Percentiles rank a stretch among this genome's conserved stretches.
Evolutionary conservation across 1,140 invertebrate species (phyloP).

Genomic region (Scaptomyza graminum): DNA sequence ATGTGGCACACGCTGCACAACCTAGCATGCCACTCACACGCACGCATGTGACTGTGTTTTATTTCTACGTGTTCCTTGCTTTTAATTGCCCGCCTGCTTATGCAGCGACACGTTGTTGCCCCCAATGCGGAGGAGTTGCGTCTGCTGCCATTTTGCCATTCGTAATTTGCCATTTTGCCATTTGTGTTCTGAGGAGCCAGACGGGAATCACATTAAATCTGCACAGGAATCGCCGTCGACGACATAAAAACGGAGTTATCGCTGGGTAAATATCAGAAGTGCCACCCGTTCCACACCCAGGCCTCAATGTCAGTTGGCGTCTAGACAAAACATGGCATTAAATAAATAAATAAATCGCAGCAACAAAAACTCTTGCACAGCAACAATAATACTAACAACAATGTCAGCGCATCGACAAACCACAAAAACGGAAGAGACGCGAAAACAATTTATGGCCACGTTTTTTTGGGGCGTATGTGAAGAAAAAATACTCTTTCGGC

Average conservation of each 20-base stretch:
- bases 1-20: conserved; percentile 38
- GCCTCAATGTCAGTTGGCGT: conserved; percentile 51
- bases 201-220: conserved; percentile 39
- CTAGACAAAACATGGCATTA: conserved; percentile 81
- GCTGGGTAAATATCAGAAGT: conserved; percentile 65
- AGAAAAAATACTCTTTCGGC: conserved; percentile 38
- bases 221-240: conserved; percentile 10
- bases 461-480: conserved; percentile 44
- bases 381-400: conserved; percentile 21
- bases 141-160: conserved; percentile 8
- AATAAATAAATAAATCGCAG: conserved; percentile 77
- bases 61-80: conserved; percentile 54
- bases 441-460: conserved; percentile 62
- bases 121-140: conserved; percentile 19
- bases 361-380: conserved; percentile 17
- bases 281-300: not conserved
- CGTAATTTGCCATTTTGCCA: conserved; percentile 26
- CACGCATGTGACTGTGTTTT: not conserved
- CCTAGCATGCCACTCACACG: not conserved
- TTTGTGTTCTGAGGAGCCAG: conserved; percentile 36
- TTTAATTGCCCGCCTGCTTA: conserved; percentile 76
- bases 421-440: conserved; percentile 63
- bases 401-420: conserved; percentile 56
- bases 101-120: conserved; percentile 56
- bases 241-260: conserved; percentile 77